Base-by-base conservation (phyloP, 2,797 vertebrate species). In the Parauchenoglanis ngamensis region DNA sequence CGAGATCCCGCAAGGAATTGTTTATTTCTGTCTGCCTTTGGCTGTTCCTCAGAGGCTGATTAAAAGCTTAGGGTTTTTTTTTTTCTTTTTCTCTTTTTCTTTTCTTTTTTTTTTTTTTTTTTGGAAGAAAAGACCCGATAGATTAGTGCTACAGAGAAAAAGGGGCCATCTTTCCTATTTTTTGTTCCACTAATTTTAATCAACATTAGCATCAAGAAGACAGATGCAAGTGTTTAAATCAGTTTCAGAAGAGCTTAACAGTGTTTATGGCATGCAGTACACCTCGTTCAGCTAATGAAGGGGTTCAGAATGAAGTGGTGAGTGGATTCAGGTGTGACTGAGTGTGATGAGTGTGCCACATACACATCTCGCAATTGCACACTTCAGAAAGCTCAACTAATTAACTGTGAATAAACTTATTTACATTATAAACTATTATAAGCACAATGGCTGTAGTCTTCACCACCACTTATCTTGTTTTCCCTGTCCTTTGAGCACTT, bases 1-100 rank as follows among this genome's bases (percentile, higher is more conserved):
- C 63, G 35, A 73, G 79, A 52, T 84, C 61, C 85, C 21, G 2
- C 23, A n/a, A 61, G 79, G 44, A 88, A 65, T 57, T 83, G 72
- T 79, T 88, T 88, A 88, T 77, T 83, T 85, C 77, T 13, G 7
- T 63, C 70, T 68, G 52, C 67, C 23, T 83, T 46, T 40, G 13
- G 70, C 57, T 83, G 52, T 77, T 83, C 44, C 80, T 44, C 59
- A 40, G 40, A 77, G 46, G 31, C 57, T 83, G 70, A 82, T 54
- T 70, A 83, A 86, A 67, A 80, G 70, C 70, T 75, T 78, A 35
- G 57, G 17, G 4, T 65, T 44, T 23, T 28, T 52, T 40, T 59
- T 28, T 76, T 57, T 40, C 40, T 73, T 63, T 10, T 15, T 79
- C 57, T 28, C n/a, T 44, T 75, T 57, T 75, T 73, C 6, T 40